These are phyloP conservation scores for Pyrgus malvae DNA, from an alignment of 2,888 invertebrate species.

Conservation along the genomic window DNA sequence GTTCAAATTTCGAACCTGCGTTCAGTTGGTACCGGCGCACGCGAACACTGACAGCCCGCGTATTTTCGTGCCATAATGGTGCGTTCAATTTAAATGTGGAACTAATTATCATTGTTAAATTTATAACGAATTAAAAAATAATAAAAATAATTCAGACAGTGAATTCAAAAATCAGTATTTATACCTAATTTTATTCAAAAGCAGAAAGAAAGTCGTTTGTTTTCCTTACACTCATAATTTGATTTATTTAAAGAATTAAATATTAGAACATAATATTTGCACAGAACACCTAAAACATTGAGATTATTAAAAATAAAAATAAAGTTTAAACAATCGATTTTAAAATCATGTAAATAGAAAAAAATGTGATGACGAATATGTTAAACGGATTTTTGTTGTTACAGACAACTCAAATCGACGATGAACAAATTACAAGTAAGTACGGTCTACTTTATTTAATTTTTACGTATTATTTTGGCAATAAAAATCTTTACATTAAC, in stretches of 20 bases:
- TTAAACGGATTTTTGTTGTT: slow-evolving; percentile 41
- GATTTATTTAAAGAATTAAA: too few species aligned
- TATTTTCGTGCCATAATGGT: slow-evolving; percentile 52
- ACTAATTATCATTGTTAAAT: slow-evolving; percentile 23
- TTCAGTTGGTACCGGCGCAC: slow-evolving; percentile 62
- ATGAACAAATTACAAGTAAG: slow-evolving; percentile 78
- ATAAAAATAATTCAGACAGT: not conserved
- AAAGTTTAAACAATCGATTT: not conserved
- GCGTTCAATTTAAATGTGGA: slow-evolving; percentile 39
- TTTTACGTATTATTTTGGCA: too few species aligned
- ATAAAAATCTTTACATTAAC: too few species aligned
- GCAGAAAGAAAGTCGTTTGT: too few species aligned
- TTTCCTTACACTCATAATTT: too few species aligned
- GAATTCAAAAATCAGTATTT: too few species aligned
- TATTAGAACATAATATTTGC: too few species aligned
- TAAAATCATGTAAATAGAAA: too few species aligned
- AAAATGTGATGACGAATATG: too few species aligned
- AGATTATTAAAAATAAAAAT: not conserved
- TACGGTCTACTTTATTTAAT: slow-evolving; percentile 34
- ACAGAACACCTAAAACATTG: not conserved
- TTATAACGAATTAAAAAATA: not conserved
- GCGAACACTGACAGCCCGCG: slow-evolving; percentile 48
- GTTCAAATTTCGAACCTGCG: slow-evolving; percentile 60
- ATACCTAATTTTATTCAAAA: too few species aligned
- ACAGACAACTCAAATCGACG: slow-evolving; percentile 68